phyloP scores from a whole-genome alignment of 2,888 invertebrate species.

The Galerucella pusilla region DNA sequence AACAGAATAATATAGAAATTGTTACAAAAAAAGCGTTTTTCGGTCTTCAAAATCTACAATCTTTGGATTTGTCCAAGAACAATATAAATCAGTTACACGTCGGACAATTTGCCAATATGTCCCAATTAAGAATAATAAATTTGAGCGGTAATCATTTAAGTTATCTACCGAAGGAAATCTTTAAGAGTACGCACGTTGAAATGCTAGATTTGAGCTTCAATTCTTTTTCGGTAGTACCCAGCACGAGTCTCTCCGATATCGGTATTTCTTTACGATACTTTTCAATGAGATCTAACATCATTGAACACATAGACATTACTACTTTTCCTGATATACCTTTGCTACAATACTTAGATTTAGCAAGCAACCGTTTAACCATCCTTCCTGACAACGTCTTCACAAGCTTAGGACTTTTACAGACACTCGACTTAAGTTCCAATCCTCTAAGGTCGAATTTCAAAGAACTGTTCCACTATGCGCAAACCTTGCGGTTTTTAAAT shows the following conservation, averaged over 20 bases:
- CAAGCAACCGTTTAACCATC: conserved; percentile 85
- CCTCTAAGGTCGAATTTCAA: conserved; percentile 86
- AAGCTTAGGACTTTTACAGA: conserved; percentile 80
- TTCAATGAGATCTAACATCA: conserved; percentile 80
- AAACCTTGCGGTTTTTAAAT: conserved; percentile 81
- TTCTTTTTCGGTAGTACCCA: conserved; percentile 83
- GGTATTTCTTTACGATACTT: conserved; percentile 83
- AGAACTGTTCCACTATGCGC: conserved; percentile 88
- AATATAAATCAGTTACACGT: conserved; percentile 80
- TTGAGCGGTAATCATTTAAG: conserved; percentile 79
- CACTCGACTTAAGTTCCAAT: conserved; percentile 84
- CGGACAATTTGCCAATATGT: conserved; percentile 83
- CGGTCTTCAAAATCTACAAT: conserved; percentile 79
- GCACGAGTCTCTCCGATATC: conserved; percentile 80
- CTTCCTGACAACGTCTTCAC: conserved; percentile 90
- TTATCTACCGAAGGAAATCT: conserved; percentile 81
- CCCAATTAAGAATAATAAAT: conserved; percentile 78
- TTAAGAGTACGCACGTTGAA: conserved; percentile 83
- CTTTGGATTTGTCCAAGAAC: conserved; percentile 84
- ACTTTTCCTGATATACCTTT: conserved; percentile 87
- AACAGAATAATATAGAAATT: conserved; percentile 78
- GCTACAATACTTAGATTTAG: conserved; percentile 80
- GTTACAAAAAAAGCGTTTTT: conserved; percentile 82
- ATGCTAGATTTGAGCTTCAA: conserved; percentile 84
- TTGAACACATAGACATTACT: conserved; percentile 88